Evolutionary conservation across 2,888 invertebrate genomes (phyloP), one percentile per base, ranked within the genome.

Genomic region (Coelinius sp.): DNA sequence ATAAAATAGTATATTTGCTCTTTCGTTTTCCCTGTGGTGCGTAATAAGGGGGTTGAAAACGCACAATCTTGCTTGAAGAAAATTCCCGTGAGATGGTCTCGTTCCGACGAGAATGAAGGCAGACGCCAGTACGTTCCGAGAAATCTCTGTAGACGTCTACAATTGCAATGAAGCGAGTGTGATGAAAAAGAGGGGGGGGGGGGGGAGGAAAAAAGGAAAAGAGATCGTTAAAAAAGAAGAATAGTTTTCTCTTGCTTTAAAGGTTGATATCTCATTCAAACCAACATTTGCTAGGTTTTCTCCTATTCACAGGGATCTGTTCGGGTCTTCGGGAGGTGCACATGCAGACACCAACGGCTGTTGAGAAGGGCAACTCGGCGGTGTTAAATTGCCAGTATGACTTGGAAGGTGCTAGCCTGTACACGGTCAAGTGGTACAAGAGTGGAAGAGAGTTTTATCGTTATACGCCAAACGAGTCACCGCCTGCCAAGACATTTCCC

Each of bases 401-500:
- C 79, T 85, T 83, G 76, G 87, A 87, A 78, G 85, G 83, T 38
- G 86, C 86, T 74, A 83, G 80, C 56, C 77, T 87, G 56, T 87
- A 87, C 76, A 80, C 84, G 73, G 87, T 87, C 78, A 87, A 87
- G 80, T 87, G 87, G 87, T 87, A 87, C 81, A 87, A 87, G 81
- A 83, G 81, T 73, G 81, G 81, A 70, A 82, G 82, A 69, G 87
- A 87, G 79, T 87, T 87, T 81, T 87, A 86, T 82, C 85, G 86
- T 73, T 87, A 84, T 73, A 84, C 85, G 46, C 87, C 87, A 64
- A 84, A 82, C 74, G 87, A 86, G 75, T 82, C 71, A 69, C 87
- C 87, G 70, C 77, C 82, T 68, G 81, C 83, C 73, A 86, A 86
- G 80, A 85, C 82, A 62, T 87, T 86, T 79, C 81, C 82, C 70